Conservation (phyloP, 2,888 invertebrate species). For the Portevinia maculata region DNA sequence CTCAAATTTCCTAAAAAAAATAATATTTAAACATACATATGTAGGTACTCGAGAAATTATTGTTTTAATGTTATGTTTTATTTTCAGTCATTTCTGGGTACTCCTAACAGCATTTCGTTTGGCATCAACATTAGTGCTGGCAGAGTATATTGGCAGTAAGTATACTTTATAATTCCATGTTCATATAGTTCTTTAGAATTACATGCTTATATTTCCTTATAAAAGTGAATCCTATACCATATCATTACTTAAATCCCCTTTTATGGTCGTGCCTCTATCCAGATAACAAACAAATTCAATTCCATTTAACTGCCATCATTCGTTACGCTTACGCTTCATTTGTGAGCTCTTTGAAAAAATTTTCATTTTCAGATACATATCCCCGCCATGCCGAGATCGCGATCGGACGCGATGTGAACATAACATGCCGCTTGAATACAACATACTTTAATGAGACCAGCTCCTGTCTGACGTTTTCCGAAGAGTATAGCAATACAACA, state of each 20-base stretch:
- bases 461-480: constrained; percentile 76
- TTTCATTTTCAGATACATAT: constrained; percentile 73
- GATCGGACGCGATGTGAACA: constrained; percentile 78
- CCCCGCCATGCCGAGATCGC: constrained; percentile 77
- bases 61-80: background rate
- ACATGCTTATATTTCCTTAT: constrained; percentile 32
- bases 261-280: constrained; percentile 30
- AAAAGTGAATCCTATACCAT: constrained; percentile 38
- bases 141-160: constrained; percentile 39
- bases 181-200: constrained; percentile 17
- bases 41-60: background rate
- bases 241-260: constrained; percentile 29
- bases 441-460: constrained; percentile 76
- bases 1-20: too few relatives aligned
- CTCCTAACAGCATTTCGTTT: constrained; percentile 1
- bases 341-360: constrained; percentile 22
- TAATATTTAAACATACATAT: background rate
- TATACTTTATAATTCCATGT: constrained; percentile 31
- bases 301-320: constrained; percentile 41
- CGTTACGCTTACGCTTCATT: constrained; percentile 17
- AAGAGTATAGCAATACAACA: constrained; percentile 57
- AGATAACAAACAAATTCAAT: constrained; percentile 22
- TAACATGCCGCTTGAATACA: constrained; percentile 79
- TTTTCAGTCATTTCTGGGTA: constrained; percentile 25
- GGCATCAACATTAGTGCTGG: constrained; percentile 12